Evolutionary conservation across 37 sponge, comb jelly and placozoan species (phyloP), one percentile per base, ranked within the genome.

Genomic region (Petrosia ficiformis): DNA sequence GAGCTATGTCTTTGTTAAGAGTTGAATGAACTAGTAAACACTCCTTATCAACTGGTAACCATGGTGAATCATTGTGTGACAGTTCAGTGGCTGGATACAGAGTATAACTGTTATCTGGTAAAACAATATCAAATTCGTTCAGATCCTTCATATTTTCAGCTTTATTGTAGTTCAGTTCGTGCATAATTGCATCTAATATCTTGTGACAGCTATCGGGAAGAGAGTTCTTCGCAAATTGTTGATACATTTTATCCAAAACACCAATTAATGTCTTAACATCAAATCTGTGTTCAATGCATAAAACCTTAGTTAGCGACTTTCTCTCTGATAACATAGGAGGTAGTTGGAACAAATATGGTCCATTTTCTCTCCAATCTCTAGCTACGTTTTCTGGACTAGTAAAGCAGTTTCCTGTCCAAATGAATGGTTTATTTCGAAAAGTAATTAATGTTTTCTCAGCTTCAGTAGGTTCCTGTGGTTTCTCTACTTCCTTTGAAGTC

Each of bases 321-420:
- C 40, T 25, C 33, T 54, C 25, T 22, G 0, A 1, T 1, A 79
- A 56, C 11, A 30, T 57, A 22, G 32, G 57, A 1, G 80, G 80
- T n/a, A n/a, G n/a, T n/a, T n/a, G n/a, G n/a, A n/a, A n/a, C n/a
- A n/a, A n/a, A n/a, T n/a, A n/a, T n/a, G 81, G 81, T n/a, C 77
- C 83, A 80, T 80, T 34, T 0, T 41, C 14, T 32, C 14, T 38
- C 83, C 83, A 83, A 14, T 67, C 57, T 58, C 8, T 67, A 1
- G 83, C 83, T n/a, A 83, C 77, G 38, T 14, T 19, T 16, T 57
- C 37, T 14, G 56, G 30, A 2, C 8, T 57, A 4, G 76, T n/a
- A 59, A 83, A 83, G 59, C 42, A n/a, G n/a, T 83, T 16, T 65
- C 70, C 71, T 42, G 63, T 83, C 83, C 83, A 83, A 25, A 83